Evolutionary conservation across 2,113 vertebrate genomes (phyloP).

Genomic region (Campylorhamphus procurvoides): DNA sequence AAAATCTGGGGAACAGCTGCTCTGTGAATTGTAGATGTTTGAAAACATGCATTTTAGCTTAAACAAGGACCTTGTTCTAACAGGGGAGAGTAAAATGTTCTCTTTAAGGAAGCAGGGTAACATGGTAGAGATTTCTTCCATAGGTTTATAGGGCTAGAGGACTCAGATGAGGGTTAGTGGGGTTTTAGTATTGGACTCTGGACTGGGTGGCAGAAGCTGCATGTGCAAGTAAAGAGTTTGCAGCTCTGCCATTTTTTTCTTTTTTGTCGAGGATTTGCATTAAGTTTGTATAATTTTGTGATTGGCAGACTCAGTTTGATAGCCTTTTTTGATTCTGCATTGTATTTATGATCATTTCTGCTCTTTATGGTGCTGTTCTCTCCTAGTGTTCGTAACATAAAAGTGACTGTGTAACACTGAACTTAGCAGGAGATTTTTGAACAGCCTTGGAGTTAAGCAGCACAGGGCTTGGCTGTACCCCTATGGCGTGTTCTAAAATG

Average conservation of each 20-base stretch:
- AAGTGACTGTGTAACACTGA: neutral
- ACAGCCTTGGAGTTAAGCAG: neutral
- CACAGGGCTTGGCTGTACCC: neutral
- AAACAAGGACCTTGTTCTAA: neutral
- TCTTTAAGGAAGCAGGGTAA: neutral
- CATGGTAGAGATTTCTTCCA: neutral
- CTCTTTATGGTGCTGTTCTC: neutral
- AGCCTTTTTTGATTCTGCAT: neutral
- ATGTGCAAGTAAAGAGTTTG: neutral
- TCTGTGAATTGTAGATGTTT: neutral
- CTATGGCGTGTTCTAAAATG: neutral
- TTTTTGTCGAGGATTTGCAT: neutral
- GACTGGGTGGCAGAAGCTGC: neutral
- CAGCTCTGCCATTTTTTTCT: neutral
- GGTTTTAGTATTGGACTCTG: neutral
- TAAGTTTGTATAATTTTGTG: neutral
- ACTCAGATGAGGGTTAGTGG: neutral
- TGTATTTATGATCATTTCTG: neutral
- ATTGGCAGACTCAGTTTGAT: neutral
- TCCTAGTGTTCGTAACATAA: neutral
- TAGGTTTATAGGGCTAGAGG: neutral
- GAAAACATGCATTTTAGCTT: neutral
- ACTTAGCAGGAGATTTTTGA: neutral
- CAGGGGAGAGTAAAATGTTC: neutral
- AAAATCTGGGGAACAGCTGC: constrained; percentile 3